Evolutionary conservation across 2,888 invertebrate species (phyloP).

Genomic region (Terebella lapidaria): DNA sequence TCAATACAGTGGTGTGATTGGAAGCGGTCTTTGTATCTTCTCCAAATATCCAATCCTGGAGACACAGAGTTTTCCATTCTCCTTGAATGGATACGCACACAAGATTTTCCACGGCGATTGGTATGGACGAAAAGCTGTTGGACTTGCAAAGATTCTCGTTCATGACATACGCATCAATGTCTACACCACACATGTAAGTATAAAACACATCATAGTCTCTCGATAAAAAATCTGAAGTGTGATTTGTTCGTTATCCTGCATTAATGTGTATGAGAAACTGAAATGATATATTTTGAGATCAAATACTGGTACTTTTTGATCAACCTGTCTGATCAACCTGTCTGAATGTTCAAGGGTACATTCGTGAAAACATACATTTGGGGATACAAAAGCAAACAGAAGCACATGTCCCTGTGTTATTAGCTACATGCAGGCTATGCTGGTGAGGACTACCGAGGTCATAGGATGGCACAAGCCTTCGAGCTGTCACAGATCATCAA

Average conservation of each 20-base stretch:
- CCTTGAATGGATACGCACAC: slow-evolving; percentile 95
- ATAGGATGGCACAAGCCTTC: slow-evolving; percentile 87
- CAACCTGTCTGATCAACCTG: too few relatives aligned
- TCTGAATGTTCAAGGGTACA: too few relatives aligned
- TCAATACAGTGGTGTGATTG: slow-evolving; percentile 47
- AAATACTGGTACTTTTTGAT: too few relatives aligned
- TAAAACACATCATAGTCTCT: background rate
- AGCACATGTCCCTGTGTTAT: background rate
- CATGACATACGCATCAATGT: slow-evolving; percentile 67
- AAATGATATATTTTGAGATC: too few relatives aligned
- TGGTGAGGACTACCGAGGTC: slow-evolving; percentile 80
- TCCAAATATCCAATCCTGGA: slow-evolving; percentile 58
- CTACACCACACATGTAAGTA: slow-evolving; percentile 85
- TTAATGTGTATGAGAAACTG: too few relatives aligned
- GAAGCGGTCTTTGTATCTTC: slow-evolving; percentile 52
- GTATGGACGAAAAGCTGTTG: slow-evolving; percentile 88
- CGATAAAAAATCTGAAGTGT: background rate
- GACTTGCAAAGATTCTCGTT: slow-evolving; percentile 40
- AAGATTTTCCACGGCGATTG: slow-evolving; percentile 95
- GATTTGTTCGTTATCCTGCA: too few relatives aligned
- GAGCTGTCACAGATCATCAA: slow-evolving; percentile 91
- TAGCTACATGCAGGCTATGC: slow-evolving; percentile 30
- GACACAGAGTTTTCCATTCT: slow-evolving; percentile 86
- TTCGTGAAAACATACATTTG: too few relatives aligned
- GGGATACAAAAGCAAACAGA: too few relatives aligned